phyloP scores from a whole-genome alignment of 1,140 invertebrate species.

The Lepidostoma basale region DNA sequence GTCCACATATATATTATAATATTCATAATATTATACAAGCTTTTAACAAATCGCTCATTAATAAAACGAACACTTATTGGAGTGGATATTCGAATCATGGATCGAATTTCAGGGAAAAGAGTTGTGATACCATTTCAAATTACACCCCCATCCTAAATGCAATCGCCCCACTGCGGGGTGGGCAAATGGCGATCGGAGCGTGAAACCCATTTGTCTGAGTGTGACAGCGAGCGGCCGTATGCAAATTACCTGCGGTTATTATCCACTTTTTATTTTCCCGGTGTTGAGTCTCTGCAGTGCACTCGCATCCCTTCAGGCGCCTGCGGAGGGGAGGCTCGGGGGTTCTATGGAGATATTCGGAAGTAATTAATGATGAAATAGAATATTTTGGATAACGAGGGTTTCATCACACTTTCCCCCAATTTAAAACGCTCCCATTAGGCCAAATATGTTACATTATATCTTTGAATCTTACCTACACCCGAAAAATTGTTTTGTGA shows the following conservation, averaged over 20 bases:
- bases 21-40: too few relatives aligned
- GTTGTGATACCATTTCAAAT: conserved; percentile 23
- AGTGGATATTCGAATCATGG: conserved; percentile 1
- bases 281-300: neutral
- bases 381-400: conserved; percentile 1
- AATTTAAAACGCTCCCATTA: too few relatives aligned
- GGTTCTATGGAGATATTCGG: neutral
- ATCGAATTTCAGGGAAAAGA: conserved; percentile 7
- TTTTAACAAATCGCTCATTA: too few relatives aligned
- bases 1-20: too few relatives aligned
- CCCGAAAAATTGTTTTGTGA: too few relatives aligned
- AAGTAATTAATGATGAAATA: neutral
- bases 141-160: conserved; percentile 15
- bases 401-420: neutral
- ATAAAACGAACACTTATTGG: too few relatives aligned
- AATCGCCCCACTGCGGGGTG: neutral
- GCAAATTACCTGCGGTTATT: conserved; percentile 45
- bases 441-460: too few relatives aligned
- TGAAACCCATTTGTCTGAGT: conserved; percentile 46
- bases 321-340: neutral
- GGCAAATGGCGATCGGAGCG: conserved; percentile 36
- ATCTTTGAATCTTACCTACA: too few relatives aligned
- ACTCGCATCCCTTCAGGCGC: neutral
- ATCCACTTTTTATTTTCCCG: conserved; percentile 40
- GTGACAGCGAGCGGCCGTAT: conserved; percentile 43